Percentiles rank a stretch among this genome's conserved stretches.
Evolutionary conservation across 2,888 invertebrate species (phyloP).

Genomic region (Lutraria lutraria): DNA sequence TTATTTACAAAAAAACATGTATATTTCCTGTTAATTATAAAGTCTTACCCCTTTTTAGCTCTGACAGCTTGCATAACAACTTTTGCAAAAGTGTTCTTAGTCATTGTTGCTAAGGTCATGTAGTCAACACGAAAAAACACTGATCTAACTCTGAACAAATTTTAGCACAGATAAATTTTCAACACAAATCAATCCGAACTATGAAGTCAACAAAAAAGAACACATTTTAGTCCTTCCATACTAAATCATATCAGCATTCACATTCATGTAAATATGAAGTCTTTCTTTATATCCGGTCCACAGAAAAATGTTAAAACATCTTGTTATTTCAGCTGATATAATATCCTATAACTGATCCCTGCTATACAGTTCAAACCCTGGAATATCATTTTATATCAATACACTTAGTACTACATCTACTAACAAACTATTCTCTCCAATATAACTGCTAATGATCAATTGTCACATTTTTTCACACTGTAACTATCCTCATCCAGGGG

Average conservation of each 20-base stretch:
- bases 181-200: neutral
- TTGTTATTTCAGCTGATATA: too few species aligned
- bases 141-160: neutral
- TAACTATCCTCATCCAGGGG: too few species aligned
- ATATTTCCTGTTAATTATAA: neutral
- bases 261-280: neutral
- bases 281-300: too few species aligned
- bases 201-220: neutral
- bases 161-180: neutral
- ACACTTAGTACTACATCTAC: too few species aligned
- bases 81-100: constrained; percentile 70
- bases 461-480: too few species aligned
- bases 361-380: too few species aligned
- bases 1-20: neutral
- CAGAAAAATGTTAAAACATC: too few species aligned
- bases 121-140: neutral
- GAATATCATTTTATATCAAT: too few species aligned
- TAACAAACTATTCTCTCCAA: too few species aligned
- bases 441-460: too few species aligned
- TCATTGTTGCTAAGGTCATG: constrained; percentile 34
- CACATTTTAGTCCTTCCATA: neutral
- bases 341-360: too few species aligned
- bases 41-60: constrained; percentile 62
- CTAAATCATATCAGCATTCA: neutral
- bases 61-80: constrained; percentile 72